Percentiles rank a stretch among this genome's conserved stretches.
phyloP scores from a whole-genome alignment of 2,797 vertebrate species.

The Spondyliosoma cantharus region DNA sequence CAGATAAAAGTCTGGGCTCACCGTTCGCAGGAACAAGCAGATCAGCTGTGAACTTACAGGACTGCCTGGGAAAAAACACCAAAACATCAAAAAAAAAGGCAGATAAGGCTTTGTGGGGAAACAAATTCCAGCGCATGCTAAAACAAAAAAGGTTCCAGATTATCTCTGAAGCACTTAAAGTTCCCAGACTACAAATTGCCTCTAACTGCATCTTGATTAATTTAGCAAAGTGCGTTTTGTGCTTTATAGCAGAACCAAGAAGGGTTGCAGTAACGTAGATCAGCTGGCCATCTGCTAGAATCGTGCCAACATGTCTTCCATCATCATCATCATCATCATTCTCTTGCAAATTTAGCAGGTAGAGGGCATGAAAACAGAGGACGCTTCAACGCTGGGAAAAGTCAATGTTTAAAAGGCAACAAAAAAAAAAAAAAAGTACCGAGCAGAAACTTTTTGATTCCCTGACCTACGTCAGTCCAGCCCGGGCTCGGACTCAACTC shows the following conservation, averaged over 20 bases:
- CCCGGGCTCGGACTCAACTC: constrained; percentile 15
- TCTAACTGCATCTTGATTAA: constrained; percentile 52
- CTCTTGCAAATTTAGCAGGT: constrained; percentile 18
- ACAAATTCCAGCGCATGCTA: constrained; percentile 30
- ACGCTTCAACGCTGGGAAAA: constrained; percentile 7
- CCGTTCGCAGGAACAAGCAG: constrained; percentile 19
- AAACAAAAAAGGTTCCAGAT: constrained; percentile 44
- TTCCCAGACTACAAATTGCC: constrained; percentile 69
- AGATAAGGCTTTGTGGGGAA: constrained; percentile 52
- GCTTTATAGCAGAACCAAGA: constrained; percentile 31
- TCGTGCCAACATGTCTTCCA: constrained; percentile 11
- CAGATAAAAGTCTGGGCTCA: constrained; percentile 11
- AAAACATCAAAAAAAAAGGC: constrained; percentile 34
- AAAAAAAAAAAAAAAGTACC: neutral
- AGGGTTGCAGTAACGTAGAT: constrained; percentile 28
- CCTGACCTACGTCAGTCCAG: neutral
- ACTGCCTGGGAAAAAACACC: constrained; percentile 44
- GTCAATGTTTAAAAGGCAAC: neutral
- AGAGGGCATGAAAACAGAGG: neutral
- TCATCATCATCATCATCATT: constrained; percentile 13
- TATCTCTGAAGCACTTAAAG: constrained; percentile 53
- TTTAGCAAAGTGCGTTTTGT: constrained; percentile 31
- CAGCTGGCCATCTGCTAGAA: constrained; percentile 45
- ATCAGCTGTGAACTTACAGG: constrained; percentile 24
- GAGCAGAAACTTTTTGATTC: neutral